phyloP scores from a whole-genome alignment of 2,113 vertebrate species.

The Clarias macrocephalus region DNA sequence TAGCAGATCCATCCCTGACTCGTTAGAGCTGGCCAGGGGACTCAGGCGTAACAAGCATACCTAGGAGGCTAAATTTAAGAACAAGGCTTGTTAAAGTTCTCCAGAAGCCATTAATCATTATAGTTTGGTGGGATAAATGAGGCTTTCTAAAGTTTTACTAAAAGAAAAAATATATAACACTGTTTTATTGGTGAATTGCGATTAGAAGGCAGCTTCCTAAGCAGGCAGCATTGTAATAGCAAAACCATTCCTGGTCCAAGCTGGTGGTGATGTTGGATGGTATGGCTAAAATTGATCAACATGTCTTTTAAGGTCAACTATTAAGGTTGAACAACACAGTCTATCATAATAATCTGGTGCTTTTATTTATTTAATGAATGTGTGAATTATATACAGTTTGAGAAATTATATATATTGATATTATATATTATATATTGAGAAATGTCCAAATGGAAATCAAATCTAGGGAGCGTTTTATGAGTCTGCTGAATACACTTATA shows the following conservation, averaged over 20 bases:
- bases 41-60: background rate
- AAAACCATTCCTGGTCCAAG: background rate
- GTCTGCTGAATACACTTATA: too few relatives aligned
- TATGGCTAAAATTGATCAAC: background rate
- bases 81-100: conserved; percentile 33
- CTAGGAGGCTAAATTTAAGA: conserved; percentile 27
- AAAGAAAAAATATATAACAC: background rate
- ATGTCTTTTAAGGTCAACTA: background rate
- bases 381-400: too few relatives aligned
- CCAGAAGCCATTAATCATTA: background rate
- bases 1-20: conserved; percentile 21
- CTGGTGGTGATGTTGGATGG: background rate
- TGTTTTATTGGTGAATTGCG: background rate
- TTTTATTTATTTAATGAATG: too few relatives aligned
- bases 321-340: background rate
- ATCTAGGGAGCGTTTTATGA: too few relatives aligned
- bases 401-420: too few relatives aligned
- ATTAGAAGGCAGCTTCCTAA: background rate
- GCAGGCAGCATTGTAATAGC: background rate
- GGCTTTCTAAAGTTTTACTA: background rate
- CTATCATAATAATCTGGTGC: background rate
- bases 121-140: background rate
- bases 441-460: too few relatives aligned
- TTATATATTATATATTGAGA: too few relatives aligned
- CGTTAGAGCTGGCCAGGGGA: background rate